Percentiles rank a stretch among this genome's conserved stretches.
Conservation (phyloP, 35 echinoderm and acorn worm species). For the Ptychodera flava region DNA sequence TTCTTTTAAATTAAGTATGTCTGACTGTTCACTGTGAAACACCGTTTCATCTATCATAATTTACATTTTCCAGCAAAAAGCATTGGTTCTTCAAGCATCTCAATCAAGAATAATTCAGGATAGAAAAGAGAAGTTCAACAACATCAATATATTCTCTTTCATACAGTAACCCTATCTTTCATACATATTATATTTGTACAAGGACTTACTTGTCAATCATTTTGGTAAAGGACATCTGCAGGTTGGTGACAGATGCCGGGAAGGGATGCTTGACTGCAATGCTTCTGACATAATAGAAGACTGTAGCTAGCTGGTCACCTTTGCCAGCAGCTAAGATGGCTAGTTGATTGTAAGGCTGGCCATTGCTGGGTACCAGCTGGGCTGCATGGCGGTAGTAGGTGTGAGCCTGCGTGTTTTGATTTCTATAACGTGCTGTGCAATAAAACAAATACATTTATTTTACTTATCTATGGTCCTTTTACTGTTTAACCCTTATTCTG, state of each 20-base stretch:
- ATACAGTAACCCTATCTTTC: too few relatives aligned
- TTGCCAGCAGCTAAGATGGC: constrained; percentile 87
- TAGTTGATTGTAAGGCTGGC: constrained; percentile 98
- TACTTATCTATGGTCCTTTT: too few relatives aligned
- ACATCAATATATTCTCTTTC: too few relatives aligned
- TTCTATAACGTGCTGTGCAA: constrained; percentile 75
- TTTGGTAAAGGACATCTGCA: constrained; percentile 95
- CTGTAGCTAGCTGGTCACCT: constrained; percentile 92
- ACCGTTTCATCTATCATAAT: too few relatives aligned
- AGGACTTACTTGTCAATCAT: constrained; percentile 91
- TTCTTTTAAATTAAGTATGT: too few relatives aligned
- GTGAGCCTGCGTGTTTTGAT: constrained; percentile 86
- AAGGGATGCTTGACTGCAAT: constrained; percentile 98
- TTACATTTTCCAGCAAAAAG: too few relatives aligned
- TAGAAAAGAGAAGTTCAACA: too few relatives aligned
- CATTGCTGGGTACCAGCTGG: constrained; percentile 86
- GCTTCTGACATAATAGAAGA: constrained; percentile 95
- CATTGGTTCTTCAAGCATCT: too few relatives aligned
- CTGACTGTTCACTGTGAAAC: too few relatives aligned
- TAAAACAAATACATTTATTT: background rate
- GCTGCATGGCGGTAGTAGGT: constrained; percentile 95
- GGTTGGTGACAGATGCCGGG: constrained; percentile 90
- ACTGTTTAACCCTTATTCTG: too few relatives aligned
- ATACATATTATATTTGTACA: too few relatives aligned
- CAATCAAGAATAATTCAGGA: too few relatives aligned